Base-by-base conservation (phyloP, 2,797 vertebrate species). In the Schizopygopsis pylzovi region DNA sequence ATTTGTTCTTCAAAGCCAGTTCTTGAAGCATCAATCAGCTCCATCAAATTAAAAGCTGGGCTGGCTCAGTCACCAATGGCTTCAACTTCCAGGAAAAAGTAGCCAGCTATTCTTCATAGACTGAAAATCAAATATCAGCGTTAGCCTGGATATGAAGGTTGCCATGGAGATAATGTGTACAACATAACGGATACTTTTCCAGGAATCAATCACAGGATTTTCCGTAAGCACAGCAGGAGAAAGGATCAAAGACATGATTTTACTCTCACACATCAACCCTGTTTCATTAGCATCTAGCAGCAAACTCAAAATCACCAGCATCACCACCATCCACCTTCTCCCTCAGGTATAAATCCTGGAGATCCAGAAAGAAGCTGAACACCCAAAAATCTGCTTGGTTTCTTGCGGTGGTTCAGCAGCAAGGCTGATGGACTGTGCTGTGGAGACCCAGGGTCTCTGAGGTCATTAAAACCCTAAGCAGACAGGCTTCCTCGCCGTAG, bases 391-490 rank as follows among this genome's bases (percentile, higher is more conserved):
- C 16, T 71, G 15, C 37, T 37, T 54, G 28, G 47, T 37, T 37
- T 54, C 28, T 43, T 37, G 56, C 20, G 1, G 33, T 75, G 16
- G 28, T 65, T 83, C 20, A 67, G 13, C 16, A 6, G 9, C 28
- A 52, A 22, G 61, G 41, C 43, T 83, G 56, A 65, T 49, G 12
- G 59, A 49, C 25, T 65, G 56, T 63, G 33, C 28, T 52, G 59
- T 4, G 20, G 43, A 52, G 7, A 49, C 76, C 56, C 25, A 25
- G 13, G 18, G 52, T 61, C 70, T 73, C 81, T 56, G 28, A 63
- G 82, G 76, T 63, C 71, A 75, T 83, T 83, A 83, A 76, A 83
- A 39, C 65, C 59, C 45, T 76, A 83, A 76, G 20, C 37, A 61
- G 37, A 9, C 28, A 52, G 72, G 0, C 43, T 25, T 20, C 13